phyloP scores from a whole-genome alignment of 2,888 invertebrate genomes.

The Luperina testacea region DNA sequence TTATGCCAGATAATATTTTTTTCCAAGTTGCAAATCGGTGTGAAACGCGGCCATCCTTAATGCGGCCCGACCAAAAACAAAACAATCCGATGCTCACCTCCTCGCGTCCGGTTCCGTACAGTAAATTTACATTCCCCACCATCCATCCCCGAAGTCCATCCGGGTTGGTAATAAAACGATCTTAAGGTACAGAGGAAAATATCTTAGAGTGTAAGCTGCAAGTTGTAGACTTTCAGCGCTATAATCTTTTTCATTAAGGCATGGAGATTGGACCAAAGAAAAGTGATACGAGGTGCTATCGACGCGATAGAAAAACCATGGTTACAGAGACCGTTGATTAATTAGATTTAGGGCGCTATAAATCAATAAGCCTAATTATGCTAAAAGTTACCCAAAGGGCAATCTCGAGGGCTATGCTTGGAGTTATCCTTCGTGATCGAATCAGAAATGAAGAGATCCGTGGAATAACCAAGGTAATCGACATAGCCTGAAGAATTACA shows the following conservation, averaged over 20 bases:
- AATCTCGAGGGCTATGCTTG: not conserved
- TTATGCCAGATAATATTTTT: not conserved
- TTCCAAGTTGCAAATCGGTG: slow-evolving; percentile 70
- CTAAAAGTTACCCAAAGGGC: not conserved
- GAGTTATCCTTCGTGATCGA: not conserved
- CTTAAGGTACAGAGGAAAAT: slow-evolving; percentile 87
- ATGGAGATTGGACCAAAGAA: not conserved
- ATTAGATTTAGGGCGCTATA: not conserved
- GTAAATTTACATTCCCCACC: slow-evolving; percentile 90
- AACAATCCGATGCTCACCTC: slow-evolving; percentile 89
- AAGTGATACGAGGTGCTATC: not conserved
- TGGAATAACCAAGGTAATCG: too few species aligned
- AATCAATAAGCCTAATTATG: not conserved
- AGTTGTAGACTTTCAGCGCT: slow-evolving; percentile 65
- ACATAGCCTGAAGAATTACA: too few species aligned
- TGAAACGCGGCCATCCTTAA: slow-evolving; percentile 76
- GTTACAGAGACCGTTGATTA: not conserved
- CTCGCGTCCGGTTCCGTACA: slow-evolving; percentile 88
- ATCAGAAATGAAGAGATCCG: not conserved
- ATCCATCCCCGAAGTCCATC: slow-evolving; percentile 89
- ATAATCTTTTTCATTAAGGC: not conserved
- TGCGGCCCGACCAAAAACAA: slow-evolving; percentile 87
- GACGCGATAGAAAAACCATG: not conserved
- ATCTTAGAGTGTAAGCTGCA: slow-evolving; percentile 78
- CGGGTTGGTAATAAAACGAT: slow-evolving; percentile 89